Conservation (phyloP, 2,888 invertebrate species). For the Alloscopus bannaensis region DNA sequence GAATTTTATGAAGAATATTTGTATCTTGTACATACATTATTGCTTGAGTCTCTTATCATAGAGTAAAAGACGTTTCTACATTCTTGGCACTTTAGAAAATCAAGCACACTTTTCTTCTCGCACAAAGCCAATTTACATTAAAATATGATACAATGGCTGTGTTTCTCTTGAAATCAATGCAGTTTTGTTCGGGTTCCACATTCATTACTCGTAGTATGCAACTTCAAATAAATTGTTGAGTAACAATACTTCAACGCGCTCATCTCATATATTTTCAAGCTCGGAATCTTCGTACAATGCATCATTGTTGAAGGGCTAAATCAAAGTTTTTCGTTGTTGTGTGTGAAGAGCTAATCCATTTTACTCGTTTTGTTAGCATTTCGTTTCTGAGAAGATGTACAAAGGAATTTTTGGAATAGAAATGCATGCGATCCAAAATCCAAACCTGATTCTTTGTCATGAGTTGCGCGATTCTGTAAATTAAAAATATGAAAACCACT, state of each 20-base stretch:
- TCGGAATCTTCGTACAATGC: conserved; percentile 10
- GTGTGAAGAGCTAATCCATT: conserved; percentile 11
- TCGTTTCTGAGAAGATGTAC: conserved; percentile 12
- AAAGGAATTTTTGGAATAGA: conserved; percentile 25
- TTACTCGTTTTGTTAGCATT: conserved; percentile 10
- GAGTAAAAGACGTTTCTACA: conserved; percentile 26
- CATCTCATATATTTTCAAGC: conserved; percentile 2
- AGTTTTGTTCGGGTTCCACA: conserved; percentile 22
- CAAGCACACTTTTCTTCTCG: too few species aligned
- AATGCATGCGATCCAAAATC: conserved; percentile 55
- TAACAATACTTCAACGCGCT: conserved; percentile 26
- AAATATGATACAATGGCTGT: conserved; percentile 37
- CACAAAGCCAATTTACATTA: conserved; percentile 32
- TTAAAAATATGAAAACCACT: background rate
- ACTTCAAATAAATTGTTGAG: conserved; percentile 39
- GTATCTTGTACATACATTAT: conserved; percentile 19
- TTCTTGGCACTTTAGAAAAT: conserved; percentile 30
- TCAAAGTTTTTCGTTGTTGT: background rate
- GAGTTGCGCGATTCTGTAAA: background rate
- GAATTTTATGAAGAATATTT: conserved; percentile 30
- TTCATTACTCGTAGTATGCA: conserved; percentile 6
- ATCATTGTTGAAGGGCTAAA: conserved; percentile 29
- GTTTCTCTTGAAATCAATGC: conserved; percentile 5
- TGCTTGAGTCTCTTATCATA: conserved; percentile 29
- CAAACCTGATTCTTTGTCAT: conserved; percentile 46